Evolutionary conservation across 2,888 invertebrate genomes (phyloP).

Genomic region (Hyppa rectilinea): DNA sequence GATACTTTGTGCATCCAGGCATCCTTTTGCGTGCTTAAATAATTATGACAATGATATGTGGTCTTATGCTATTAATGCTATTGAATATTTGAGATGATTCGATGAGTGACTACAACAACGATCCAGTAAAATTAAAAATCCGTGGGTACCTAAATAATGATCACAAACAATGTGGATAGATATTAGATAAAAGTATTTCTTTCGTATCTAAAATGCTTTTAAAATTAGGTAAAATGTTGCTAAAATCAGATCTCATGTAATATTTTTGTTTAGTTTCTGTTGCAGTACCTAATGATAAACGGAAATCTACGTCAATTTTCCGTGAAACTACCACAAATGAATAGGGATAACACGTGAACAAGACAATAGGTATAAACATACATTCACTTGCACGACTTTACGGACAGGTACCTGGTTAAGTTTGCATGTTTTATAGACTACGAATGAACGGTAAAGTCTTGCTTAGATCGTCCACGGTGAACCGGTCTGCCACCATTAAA

Average conservation of each 20-base stretch:
- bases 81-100: conserved; percentile 29
- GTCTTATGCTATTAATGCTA: conserved; percentile 35
- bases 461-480: conserved; percentile 88
- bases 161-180: conserved; percentile 22
- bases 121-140: conserved; percentile 24
- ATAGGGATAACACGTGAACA: conserved; percentile 54
- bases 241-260: conserved; percentile 22
- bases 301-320: conserved; percentile 46
- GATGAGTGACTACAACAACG: conserved; percentile 36
- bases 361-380: conserved; percentile 62
- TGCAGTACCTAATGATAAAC: conserved; percentile 43
- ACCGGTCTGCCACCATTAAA: conserved; percentile 87
- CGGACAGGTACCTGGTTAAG: conserved; percentile 78
- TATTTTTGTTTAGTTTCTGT: conserved; percentile 11
- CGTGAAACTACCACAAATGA: conserved; percentile 57
- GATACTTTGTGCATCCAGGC: conserved; percentile 51
- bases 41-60: conserved; percentile 39
- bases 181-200: conserved; percentile 9
- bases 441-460: conserved; percentile 88
- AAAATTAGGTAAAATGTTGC: conserved; percentile 12
- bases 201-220: conserved; percentile 16
- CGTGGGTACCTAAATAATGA: conserved; percentile 31
- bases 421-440: conserved; percentile 85
- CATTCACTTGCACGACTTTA: conserved; percentile 59
- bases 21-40: conserved; percentile 43